Evolutionary conservation across 2,797 vertebrate species (phyloP), one percentile per base, ranked within the genome.

Genomic region (Pempheris klunzingeri): DNA sequence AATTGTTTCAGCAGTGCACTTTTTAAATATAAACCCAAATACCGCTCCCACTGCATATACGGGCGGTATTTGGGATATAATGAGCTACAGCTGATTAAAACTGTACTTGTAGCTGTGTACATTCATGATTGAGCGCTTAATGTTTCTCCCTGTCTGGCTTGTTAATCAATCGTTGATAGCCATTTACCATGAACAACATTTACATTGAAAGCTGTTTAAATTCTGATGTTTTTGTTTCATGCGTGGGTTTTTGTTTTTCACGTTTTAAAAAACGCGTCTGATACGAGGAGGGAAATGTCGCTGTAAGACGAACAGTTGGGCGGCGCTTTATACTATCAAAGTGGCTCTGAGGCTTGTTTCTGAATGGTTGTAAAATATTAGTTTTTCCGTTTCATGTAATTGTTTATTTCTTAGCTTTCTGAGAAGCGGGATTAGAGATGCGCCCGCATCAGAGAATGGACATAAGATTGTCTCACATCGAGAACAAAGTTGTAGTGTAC

Each of bases 401-500:
- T 75, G 82, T 90, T 90, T 88, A 77, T 86, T 93, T 92, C 84
- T 92, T 91, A 92, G 84, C 78, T 87, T 91, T 92, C 82, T 90
- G 86, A 85, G 63, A 71, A 90, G 82, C 44, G 79, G 91, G 82
- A 81, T 80, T 83, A 90, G 83, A 86, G 87, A 80, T 61, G 63
- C 54, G 52, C 83, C 80, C 57, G 62, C 69, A 64, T 84, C 86
- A 77, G 81, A 86, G 79, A 83, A 89, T 65, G 90, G 87, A 89
- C 83, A 63, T 78, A 80, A 76, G 78, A 87, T 91, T 92, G 80
- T 93, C 89, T 92, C 87, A 78, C 80, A 85, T 89, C 60, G 84
- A 94, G 91, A 93, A 90, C 87, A 86, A 92, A 93, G 88, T 88
- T 82, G 84, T 94, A 88, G 87, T 93, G 90, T 94, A 94, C 93